Conservation (phyloP, 2,888 invertebrate genomes). For the Clitarchus hookeri region DNA sequence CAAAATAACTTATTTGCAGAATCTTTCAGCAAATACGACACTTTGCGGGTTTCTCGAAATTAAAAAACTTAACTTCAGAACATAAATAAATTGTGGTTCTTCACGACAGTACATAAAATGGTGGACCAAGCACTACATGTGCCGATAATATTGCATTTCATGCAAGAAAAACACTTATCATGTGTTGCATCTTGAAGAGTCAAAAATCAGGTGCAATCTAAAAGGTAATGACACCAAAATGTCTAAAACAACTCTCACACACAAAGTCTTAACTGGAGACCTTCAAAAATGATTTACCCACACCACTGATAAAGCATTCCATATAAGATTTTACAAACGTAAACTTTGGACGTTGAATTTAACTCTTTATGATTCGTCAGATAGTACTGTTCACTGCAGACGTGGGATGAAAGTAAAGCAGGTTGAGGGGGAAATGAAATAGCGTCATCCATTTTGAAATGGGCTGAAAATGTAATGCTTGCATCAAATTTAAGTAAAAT, state of each 20-base stretch:
- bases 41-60: no score
- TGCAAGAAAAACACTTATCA: no score
- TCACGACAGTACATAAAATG: no score
- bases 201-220: not conserved
- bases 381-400: not conserved
- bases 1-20: no score
- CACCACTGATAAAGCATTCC: not conserved
- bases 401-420: not conserved
- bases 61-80: no score
- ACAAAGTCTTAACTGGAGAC: not conserved
- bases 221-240: not conserved
- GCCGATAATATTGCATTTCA: no score
- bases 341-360: constrained; percentile 7
- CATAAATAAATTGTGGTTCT: no score
- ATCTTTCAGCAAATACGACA: no score
- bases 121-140: no score
- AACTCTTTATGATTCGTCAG: not conserved
- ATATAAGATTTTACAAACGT: not conserved
- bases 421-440: no score
- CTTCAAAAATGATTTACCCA: not conserved
- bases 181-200: not conserved
- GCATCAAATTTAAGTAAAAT: not conserved
- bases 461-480: not conserved
- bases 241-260: not conserved
- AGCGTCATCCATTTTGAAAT: no score